Evolutionary conservation across 2,888 invertebrate species (phyloP).

Genomic region (Lapara coniferarum): DNA sequence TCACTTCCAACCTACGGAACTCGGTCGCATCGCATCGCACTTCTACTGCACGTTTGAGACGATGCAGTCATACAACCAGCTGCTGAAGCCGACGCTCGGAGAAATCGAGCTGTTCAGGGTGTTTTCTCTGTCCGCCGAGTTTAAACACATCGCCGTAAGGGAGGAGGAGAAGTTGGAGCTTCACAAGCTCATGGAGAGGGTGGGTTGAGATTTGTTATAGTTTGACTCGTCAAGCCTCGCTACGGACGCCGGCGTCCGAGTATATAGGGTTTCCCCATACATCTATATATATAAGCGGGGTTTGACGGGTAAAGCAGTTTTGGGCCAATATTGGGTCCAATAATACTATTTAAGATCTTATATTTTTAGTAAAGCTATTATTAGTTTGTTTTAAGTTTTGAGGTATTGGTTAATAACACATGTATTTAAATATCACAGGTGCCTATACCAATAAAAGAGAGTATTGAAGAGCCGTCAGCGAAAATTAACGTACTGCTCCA

Average conservation of each 20-base stretch:
- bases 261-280: too few species aligned
- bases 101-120: slow-evolving; percentile 99
- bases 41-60: slow-evolving; percentile 99
- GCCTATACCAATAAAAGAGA: slow-evolving; percentile 99
- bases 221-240: too few species aligned
- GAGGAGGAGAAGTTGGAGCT: slow-evolving; percentile 99
- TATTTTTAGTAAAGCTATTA: background rate
- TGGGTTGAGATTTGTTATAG: slow-evolving; percentile 40
- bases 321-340: background rate
- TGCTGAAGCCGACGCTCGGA: slow-evolving; percentile 97
- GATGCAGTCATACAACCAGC: slow-evolving; percentile 97
- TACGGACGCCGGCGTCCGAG: too few species aligned
- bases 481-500: slow-evolving; percentile 98
- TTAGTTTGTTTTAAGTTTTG: too few species aligned
- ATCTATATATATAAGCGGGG: too few species aligned
- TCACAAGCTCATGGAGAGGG: slow-evolving; percentile 93
- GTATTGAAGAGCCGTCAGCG: slow-evolving; percentile 98
- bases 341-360: too few species aligned
- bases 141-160: slow-evolving; percentile 94
- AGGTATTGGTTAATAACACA: too few species aligned
- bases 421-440: slow-evolving; percentile 86
- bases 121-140: slow-evolving; percentile 99
- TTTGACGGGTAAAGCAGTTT: background rate
- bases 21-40: slow-evolving; percentile 98
- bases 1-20: slow-evolving; percentile 93